A percentile compares a stretch with the other conserved stretches of the same genome.
Evolutionary conservation across 2,113 vertebrate species (phyloP).

Genomic region (Tetraodon nigroviridis): DNA sequence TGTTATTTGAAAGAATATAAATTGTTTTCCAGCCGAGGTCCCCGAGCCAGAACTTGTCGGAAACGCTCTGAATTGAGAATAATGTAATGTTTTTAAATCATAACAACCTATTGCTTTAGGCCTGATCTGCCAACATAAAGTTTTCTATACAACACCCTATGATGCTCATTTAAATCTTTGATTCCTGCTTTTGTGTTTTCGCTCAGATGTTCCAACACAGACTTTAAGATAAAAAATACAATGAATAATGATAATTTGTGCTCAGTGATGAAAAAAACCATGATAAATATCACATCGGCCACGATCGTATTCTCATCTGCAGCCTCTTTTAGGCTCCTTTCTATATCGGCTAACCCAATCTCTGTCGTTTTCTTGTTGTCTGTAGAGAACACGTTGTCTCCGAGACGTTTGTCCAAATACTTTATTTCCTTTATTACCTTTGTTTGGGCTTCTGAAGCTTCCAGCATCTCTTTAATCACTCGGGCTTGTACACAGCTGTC

Average conservation of each 20-base stretch:
- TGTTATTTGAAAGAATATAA: neutral
- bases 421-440: conserved; percentile 35
- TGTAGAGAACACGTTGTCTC: conserved; percentile 33
- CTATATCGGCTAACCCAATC: conserved; percentile 57
- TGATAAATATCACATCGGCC: conserved; percentile 4
- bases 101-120: too few relatives aligned
- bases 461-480: conserved; percentile 52
- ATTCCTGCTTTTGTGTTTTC: neutral
- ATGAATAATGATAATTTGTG: neutral
- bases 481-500: conserved; percentile 29
- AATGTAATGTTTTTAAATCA: too few relatives aligned
- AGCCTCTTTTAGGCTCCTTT: conserved; percentile 23
- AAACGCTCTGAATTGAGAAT: too few relatives aligned
- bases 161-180: too few relatives aligned
- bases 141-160: too few relatives aligned
- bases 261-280: conserved; percentile 13
- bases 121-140: too few relatives aligned
- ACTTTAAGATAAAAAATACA: conserved; percentile 1
- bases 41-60: too few relatives aligned
- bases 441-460: conserved; percentile 40
- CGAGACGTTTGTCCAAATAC: conserved; percentile 29
- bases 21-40: neutral
- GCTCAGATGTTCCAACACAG: conserved; percentile 15
- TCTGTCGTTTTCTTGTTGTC: conserved; percentile 22
- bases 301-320: conserved; percentile 28